These are phyloP conservation scores for Tyria jacobaeae DNA, from an alignment of 2,888 invertebrate genomes.

Conservation along the genomic window DNA sequence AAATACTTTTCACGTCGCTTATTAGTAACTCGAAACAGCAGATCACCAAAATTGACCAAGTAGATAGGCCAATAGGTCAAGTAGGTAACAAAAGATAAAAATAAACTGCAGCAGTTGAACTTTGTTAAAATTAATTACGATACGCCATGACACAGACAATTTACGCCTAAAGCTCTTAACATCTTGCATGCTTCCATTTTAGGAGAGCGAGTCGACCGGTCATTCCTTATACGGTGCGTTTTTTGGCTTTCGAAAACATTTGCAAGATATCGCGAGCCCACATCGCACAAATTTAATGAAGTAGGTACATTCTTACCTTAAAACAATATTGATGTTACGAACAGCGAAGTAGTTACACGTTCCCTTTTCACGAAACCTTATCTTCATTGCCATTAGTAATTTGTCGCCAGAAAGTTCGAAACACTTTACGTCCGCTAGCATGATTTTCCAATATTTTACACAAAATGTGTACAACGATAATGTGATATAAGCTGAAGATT, in stretches of 20 bases:
- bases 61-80: slow-evolving; percentile 47
- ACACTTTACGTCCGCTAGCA: slow-evolving; percentile 16
- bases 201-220: slow-evolving; percentile 66
- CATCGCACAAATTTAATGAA: slow-evolving; percentile 53
- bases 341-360: slow-evolving; percentile 12
- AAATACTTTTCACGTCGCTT: slow-evolving; percentile 20
- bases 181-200: slow-evolving; percentile 71
- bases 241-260: slow-evolving; percentile 82
- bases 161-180: slow-evolving; percentile 73
- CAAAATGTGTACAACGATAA: neutral
- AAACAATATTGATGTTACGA: slow-evolving; percentile 41
- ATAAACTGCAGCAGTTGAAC: slow-evolving; percentile 59
- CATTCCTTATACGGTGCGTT: slow-evolving; percentile 68
- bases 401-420: slow-evolving; percentile 31
- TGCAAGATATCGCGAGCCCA: slow-evolving; percentile 57
- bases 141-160: slow-evolving; percentile 68
- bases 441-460: slow-evolving; percentile 27
- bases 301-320: slow-evolving; percentile 37
- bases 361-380: slow-evolving; percentile 22
- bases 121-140: slow-evolving; percentile 73
- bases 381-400: slow-evolving; percentile 31
- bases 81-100: slow-evolving; percentile 49
- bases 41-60: slow-evolving; percentile 31
- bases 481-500: neutral
- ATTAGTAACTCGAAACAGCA: slow-evolving; percentile 15